Conservation (phyloP, 2,113 vertebrate species). For the Peromyscus californicus region DNA sequence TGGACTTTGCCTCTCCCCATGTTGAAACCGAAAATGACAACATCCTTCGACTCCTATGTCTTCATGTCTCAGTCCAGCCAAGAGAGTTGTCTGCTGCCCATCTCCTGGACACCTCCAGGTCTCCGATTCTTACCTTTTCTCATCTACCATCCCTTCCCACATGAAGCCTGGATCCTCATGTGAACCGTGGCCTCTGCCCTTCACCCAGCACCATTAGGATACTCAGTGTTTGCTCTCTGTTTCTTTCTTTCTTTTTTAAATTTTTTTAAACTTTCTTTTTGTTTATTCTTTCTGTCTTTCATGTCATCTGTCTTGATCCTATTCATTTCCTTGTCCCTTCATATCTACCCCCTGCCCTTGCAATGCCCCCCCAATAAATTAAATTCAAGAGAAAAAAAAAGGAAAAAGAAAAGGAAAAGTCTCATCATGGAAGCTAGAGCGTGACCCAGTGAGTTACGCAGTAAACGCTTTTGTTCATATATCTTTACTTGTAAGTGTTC, state of each 20-base stretch:
- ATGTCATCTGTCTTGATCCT: background rate
- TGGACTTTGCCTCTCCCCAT: background rate
- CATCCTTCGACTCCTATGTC: background rate
- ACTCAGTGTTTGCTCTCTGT: background rate
- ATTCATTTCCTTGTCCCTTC: background rate
- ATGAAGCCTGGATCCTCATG: background rate
- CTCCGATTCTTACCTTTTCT: background rate
- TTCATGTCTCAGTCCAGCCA: background rate
- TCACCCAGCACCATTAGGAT: no score
- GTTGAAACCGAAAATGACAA: background rate
- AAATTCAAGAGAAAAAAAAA: no score
- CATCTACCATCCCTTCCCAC: background rate
- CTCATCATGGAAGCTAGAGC: background rate
- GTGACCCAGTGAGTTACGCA: background rate
- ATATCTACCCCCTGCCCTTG: background rate
- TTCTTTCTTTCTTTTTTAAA: no score
- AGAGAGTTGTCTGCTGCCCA: fast-evolving
- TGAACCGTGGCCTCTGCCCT: fast-evolving
- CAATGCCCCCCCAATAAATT: background rate
- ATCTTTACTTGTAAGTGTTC: background rate
- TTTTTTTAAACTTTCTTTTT: background rate
- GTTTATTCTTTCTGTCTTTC: background rate
- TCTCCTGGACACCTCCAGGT: background rate
- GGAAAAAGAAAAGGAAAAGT: background rate
- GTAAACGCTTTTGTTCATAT: background rate